Base-by-base conservation (phyloP, 2,113 vertebrate genomes). In the Apodemus sylvaticus region DNA sequence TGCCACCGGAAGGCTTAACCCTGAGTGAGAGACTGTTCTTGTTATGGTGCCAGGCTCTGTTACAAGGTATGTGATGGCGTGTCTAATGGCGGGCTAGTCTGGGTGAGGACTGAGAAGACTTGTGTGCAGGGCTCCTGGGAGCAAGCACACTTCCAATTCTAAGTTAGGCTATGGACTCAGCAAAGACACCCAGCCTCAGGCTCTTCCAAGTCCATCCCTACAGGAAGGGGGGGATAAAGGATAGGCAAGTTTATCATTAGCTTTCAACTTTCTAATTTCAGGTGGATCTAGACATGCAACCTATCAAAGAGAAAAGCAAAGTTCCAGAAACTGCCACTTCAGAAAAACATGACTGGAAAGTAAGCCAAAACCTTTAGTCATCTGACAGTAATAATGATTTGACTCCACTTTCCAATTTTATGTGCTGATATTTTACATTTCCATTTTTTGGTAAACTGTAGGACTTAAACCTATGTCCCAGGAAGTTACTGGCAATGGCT, bases 331-430 rank as follows among this genome's bases (percentile, higher is more conserved):
- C 55, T 79, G 66, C 24, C 10, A 73, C 1, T 55, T 64, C 77
- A 93, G 68, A 87, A 85, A 94, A 93, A 11, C 22, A 51, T 31
- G 74, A 19, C 71, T 95, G 34, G 73, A 90, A 81, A 87, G 39
- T 94, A 96, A 93, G 93, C 81, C 42, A 39, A 94, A 91, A 58
- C 62, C 60, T 74, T 45, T 31, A 55, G 53, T 89, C 64, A 51
- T 55, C 39, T 93, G 48, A 81, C 74, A 91, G 71, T 70, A 71
- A 91, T 55, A 86, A 79, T 26, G 60, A 66, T 62, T 94, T 71
- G 85, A 82, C 60, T 74, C 55, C 7, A 51, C n/a, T 16, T 34
- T 77, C 42, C 45, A 45, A n/a, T 22, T 68, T 93, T 86, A 16
- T 45, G 26, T 12, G 48, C 29, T 4, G 51, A 7, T 93, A 36